Percentiles rank a stretch among this genome's conserved stretches.
These are phyloP conservation scores for Corvus cornix DNA, from an alignment of 2,113 vertebrate genomes.

Conservation along the genomic window DNA sequence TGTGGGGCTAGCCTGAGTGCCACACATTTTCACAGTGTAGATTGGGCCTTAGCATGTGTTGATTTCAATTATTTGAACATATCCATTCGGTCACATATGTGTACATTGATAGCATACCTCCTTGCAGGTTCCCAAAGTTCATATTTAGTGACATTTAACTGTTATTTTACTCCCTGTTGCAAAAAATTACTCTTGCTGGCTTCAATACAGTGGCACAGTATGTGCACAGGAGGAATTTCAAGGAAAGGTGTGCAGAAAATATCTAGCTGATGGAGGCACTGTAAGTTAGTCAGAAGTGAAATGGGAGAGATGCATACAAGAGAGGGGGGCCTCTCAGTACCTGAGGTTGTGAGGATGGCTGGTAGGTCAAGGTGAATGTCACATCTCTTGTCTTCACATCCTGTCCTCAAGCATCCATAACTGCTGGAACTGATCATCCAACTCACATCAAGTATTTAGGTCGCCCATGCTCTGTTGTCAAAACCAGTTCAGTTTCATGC, in stretches of 20 bases:
- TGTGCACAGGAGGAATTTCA: neutral
- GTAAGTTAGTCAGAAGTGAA: neutral
- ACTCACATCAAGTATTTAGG: neutral
- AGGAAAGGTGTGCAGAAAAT: neutral
- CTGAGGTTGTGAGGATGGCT: neutral
- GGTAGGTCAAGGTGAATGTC: neutral
- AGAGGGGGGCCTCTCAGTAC: neutral
- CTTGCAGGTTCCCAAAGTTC: neutral
- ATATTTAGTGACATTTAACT: neutral
- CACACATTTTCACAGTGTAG: neutral
- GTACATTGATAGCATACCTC: neutral
- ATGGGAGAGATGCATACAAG: neutral
- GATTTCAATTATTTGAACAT: neutral
- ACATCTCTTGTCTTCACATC: neutral
- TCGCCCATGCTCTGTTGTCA: neutral
- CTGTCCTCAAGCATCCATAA: neutral
- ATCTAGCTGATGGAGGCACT: neutral
- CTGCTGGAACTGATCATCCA: neutral
- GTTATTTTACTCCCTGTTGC: neutral
- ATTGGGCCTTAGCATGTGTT: neutral
- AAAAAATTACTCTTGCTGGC: neutral
- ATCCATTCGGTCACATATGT: neutral
- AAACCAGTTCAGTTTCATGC: neutral
- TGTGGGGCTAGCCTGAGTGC: neutral
- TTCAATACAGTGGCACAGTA: neutral